Conservation (phyloP, 2,888 invertebrate species). For the Neoscelio sp. region DNA sequence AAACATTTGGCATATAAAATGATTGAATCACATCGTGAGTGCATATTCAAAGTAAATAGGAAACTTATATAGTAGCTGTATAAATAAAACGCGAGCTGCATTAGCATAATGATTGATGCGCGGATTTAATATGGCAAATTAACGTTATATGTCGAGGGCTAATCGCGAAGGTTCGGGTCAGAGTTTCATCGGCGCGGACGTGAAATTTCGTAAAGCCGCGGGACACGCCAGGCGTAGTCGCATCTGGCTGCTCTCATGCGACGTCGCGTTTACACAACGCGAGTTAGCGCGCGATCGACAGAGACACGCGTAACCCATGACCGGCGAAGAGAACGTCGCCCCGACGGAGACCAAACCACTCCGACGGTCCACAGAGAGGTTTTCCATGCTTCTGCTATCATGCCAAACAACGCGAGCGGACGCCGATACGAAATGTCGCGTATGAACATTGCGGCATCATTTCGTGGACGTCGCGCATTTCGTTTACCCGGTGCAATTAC, state of each 20-base stretch:
- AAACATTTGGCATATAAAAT: no score
- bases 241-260: conserved; percentile 80
- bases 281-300: conserved; percentile 72
- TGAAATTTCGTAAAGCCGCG: conserved; percentile 80
- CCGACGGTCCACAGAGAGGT: conserved; percentile 42
- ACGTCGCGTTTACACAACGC: conserved; percentile 78
- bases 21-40: no score
- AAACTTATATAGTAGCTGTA: no score
- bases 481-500: conserved; percentile 17
- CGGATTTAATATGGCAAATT: conserved; percentile 15
- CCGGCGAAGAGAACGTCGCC: not conserved
- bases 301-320: conserved; percentile 64
- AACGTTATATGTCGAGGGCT: conserved; percentile 8
- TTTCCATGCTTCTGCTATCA: conserved; percentile 44
- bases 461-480: conserved; percentile 75
- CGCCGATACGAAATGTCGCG: not conserved
- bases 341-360: conserved; percentile 11
- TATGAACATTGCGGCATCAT: conserved; percentile 78
- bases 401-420: conserved; percentile 18
- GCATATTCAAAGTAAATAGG: no score
- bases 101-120: conserved; percentile 22
- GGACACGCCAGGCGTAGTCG: conserved; percentile 79
- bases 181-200: conserved; percentile 59
- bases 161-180: conserved; percentile 3
- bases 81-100: no score